Conservation (phyloP, 2,797 vertebrate species). For the Somateria mollissima region DNA sequence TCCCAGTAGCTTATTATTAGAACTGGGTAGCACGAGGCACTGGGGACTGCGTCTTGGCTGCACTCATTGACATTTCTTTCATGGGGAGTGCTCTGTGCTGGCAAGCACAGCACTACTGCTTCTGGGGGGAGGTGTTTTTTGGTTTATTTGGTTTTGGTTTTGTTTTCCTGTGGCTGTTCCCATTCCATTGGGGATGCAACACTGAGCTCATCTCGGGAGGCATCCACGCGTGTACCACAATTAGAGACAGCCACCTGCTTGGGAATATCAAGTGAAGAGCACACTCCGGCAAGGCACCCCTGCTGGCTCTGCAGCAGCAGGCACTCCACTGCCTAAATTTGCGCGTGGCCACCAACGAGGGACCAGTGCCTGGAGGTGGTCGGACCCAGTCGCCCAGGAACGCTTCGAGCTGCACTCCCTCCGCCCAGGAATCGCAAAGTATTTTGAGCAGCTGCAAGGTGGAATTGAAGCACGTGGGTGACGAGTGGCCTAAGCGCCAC, state of each 20-base stretch:
- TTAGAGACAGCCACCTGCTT: conserved; percentile 61
- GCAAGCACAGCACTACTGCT: neutral
- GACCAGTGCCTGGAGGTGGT: neutral
- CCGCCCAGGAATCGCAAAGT: conserved; percentile 83
- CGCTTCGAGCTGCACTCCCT: neutral
- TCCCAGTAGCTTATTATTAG: conserved; percentile 58
- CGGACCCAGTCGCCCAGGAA: neutral
- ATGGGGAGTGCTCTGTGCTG: neutral
- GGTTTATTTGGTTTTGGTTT: neutral
- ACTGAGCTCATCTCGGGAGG: neutral
- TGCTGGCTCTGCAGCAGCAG: neutral
- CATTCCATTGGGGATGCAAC: neutral
- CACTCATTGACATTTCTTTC: neutral
- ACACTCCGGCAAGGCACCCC: neutral
- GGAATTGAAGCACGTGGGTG: conserved; percentile 81
- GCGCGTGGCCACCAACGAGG: neutral
- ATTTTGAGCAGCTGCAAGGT: conserved; percentile 84
- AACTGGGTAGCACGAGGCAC: conserved; percentile 21
- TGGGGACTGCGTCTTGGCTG: neutral
- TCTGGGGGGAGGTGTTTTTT: neutral
- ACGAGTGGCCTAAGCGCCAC: conserved; percentile 85
- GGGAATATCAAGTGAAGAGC: conserved; percentile 42
- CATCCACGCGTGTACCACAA: neutral
- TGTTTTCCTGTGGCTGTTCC: neutral
- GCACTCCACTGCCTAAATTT: neutral